These are phyloP conservation scores for Nyctibius grandis DNA, from an alignment of 2,797 vertebrate species.

Conservation along the genomic window DNA sequence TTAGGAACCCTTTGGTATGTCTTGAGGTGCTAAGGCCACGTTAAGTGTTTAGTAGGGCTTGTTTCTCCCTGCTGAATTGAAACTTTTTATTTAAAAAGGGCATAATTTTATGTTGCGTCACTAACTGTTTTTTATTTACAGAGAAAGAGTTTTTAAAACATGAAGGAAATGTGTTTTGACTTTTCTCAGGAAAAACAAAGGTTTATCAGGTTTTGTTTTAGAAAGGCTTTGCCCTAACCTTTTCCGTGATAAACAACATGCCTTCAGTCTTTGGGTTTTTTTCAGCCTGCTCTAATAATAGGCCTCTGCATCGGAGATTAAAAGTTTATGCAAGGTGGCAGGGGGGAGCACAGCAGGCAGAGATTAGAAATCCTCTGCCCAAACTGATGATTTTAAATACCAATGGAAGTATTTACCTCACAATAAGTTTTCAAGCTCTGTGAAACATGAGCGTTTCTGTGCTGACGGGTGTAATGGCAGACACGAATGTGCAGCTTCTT, in stretches of 20 bases:
- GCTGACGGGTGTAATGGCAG: background rate
- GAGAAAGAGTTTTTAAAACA: background rate
- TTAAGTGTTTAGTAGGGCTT: background rate
- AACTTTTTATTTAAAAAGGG: background rate
- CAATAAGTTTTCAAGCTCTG: background rate
- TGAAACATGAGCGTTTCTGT: background rate
- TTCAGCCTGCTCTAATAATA: conserved; percentile 49
- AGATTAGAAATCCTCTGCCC: background rate
- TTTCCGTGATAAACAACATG: background rate
- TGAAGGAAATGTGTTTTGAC: background rate
- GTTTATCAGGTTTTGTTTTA: background rate
- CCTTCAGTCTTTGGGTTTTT: background rate
- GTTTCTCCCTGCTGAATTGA: background rate
- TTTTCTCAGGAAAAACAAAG: background rate
- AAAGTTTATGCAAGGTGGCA: conserved; percentile 35
- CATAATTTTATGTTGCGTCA: background rate
- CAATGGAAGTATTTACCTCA: background rate
- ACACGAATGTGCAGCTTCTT: background rate
- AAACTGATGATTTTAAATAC: background rate
- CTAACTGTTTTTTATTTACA: background rate
- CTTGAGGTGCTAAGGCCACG: background rate
- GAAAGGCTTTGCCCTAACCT: background rate
- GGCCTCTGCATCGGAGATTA: background rate
- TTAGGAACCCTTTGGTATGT: background rate
- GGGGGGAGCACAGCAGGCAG: background rate